Evolutionary conservation across 2,113 vertebrate genomes (phyloP).

Genomic region (Pimephales promelas): DNA sequence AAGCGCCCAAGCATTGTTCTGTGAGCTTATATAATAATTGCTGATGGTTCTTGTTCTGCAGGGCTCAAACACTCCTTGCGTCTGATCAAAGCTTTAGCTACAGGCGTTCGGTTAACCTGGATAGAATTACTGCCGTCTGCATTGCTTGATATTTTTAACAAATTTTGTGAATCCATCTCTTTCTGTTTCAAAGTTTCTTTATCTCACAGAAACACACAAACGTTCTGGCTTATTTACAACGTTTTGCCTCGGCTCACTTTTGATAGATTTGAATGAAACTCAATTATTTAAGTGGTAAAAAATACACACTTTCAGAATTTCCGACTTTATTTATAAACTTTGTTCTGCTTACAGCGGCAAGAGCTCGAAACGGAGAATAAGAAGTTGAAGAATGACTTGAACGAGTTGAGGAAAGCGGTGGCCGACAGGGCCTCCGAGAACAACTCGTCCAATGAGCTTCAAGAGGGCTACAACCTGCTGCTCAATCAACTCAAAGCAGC

Average conservation of each 20-base stretch:
- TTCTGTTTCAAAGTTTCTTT: not conserved
- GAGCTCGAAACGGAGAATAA: slow-evolving; percentile 95
- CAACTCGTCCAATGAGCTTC: slow-evolving; percentile 68
- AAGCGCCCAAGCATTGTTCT: not conserved
- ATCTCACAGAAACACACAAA: not conserved
- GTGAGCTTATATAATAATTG: not conserved
- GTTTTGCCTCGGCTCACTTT: not conserved
- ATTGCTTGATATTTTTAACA: not conserved
- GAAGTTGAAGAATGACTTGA: slow-evolving; percentile 94
- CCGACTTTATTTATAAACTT: not conserved
- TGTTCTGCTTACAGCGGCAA: slow-evolving; percentile 80
- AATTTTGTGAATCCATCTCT: not conserved
- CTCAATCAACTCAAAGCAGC: slow-evolving; percentile 87
- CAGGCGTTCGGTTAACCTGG: not conserved
- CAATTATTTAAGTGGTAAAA: not conserved
- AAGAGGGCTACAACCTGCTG: slow-evolving; percentile 82
- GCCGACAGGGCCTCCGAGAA: slow-evolving; percentile 70
- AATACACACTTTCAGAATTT: not conserved
- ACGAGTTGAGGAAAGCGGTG: slow-evolving; percentile 83
- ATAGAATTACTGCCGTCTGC: not conserved
- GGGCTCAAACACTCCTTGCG: not conserved
- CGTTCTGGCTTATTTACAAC: not conserved
- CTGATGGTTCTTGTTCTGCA: not conserved
- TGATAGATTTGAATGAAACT: not conserved
- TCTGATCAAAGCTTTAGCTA: slow-evolving; percentile 19